Base-by-base conservation (phyloP, 2,797 vertebrate genomes). In the Melanotaenia trifasciata region DNA sequence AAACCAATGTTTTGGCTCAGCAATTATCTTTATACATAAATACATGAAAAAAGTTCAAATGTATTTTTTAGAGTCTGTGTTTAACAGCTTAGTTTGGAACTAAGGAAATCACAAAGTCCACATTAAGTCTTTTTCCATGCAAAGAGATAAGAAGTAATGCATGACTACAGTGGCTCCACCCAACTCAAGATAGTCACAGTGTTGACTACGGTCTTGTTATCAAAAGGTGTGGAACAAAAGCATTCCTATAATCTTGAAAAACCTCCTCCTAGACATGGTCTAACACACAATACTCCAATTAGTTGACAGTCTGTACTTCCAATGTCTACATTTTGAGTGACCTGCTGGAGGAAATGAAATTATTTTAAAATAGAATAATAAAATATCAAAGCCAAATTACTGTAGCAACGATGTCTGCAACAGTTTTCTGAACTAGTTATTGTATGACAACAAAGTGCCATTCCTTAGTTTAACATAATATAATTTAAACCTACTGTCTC, bases 171-270 rank as follows among this genome's bases (percentile, higher is more conserved):
- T 22, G 59, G 71, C 67, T 81, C 77, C 84, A 79, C 88, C 83
- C 67, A 60, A 20, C 43, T 65, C 75, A 66, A 74, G 5, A 9
- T 18, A 45, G 67, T 59, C 58, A 50, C n/a, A 26, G 33, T 22
- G 62, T 70, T 64, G 76, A 87, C 63, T 83, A 51, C 16, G 40
- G 28, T 0, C 47, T 66, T 74, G 68, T 66, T 74, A 66, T 58
- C 58, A 64, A 74, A 74, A 83, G 81, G 80, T 84, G 74, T 1
- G 56, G 64, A 78, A 84, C 70, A 71, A 66, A 68, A 54, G 32
- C 81, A 90, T 87, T 90, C 85, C 75, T 63, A 38, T 28, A 86
- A 89, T 89, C 88, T 78, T 81, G 84, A 87, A 89, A 87, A 82
- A 80, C 78, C 70, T 72, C 9, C 20, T 58, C 18, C 9, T 6